These are phyloP conservation scores for Neodiprion pinetum DNA, from an alignment of 1,140 invertebrate genomes.

Conservation along the genomic window DNA sequence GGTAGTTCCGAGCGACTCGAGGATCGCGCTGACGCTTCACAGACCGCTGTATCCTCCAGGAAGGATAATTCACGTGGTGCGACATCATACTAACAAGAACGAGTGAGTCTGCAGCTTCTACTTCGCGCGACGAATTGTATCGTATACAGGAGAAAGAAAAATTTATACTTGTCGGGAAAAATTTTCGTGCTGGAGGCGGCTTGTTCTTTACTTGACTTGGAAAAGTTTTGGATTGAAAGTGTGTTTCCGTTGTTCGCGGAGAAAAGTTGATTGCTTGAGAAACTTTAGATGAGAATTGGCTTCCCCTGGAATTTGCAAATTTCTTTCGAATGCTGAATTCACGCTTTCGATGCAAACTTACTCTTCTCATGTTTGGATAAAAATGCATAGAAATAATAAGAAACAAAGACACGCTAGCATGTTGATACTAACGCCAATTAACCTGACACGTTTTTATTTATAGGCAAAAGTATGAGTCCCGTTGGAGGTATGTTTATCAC, in stretches of 20 bases:
- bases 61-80: constrained; percentile 87
- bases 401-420: no score
- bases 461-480: constrained; percentile 76
- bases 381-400: no score
- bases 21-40: constrained; percentile 79
- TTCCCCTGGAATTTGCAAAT: neutral
- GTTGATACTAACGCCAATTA: constrained; percentile 4
- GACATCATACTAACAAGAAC: constrained; percentile 84
- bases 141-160: constrained; percentile 1
- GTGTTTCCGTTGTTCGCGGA: no score
- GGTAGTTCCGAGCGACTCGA: constrained; percentile 74
- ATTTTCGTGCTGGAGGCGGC: neutral
- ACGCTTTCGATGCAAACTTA: no score
- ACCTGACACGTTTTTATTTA: constrained; percentile 51
- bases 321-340: no score
- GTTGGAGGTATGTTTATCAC: constrained; percentile 71
- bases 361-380: no score
- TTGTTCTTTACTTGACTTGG: constrained; percentile 8
- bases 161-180: neutral
- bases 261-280: no score
- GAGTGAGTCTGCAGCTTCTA: constrained; percentile 70
- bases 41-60: constrained; percentile 88
- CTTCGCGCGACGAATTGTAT: constrained; percentile 10
- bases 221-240: no score
- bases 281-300: no score